Percentiles rank a stretch among this genome's conserved stretches.
Evolutionary conservation across 2,113 vertebrate species (phyloP).

Genomic region (Cryptomyrus ogoouensis): DNA sequence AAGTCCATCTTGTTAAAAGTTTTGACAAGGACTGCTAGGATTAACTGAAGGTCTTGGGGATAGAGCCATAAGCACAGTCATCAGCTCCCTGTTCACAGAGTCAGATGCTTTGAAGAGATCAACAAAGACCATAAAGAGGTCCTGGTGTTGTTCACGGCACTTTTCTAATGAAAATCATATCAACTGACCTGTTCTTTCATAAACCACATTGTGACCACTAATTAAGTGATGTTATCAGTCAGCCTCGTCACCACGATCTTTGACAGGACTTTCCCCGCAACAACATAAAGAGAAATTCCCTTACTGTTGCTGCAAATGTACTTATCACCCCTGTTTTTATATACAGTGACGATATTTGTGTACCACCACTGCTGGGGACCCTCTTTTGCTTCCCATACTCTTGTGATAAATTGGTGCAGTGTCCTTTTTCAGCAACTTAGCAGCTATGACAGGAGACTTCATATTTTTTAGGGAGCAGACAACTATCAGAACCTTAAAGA

Average conservation of each 20-base stretch:
- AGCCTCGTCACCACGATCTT: no score
- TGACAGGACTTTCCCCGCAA: no score
- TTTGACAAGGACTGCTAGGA: no score
- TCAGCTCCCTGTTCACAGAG: not conserved
- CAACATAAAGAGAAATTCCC: no score
- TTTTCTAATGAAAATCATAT: not conserved
- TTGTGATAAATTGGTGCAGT: no score
- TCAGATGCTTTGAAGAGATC: not conserved
- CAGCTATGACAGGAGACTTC: not conserved
- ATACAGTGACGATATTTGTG: no score
- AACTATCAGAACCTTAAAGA: not conserved
- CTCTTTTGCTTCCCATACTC: no score
- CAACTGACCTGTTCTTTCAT: not conserved
- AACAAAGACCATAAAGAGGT: not conserved
- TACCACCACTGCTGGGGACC: no score
- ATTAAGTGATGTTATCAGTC: not conserved
- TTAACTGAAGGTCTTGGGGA: not conserved
- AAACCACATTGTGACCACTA: not conserved
- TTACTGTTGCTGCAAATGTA: no score
- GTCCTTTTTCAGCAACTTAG: no score
- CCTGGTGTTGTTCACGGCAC: not conserved
- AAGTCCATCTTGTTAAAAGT: no score
- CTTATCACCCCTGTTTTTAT: no score
- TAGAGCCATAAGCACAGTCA: not conserved
- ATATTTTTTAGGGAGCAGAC: not conserved